These are phyloP conservation scores for Pristionchus exspectatus DNA, from an alignment of 2,888 invertebrate genomes.

Conservation along the genomic window DNA sequence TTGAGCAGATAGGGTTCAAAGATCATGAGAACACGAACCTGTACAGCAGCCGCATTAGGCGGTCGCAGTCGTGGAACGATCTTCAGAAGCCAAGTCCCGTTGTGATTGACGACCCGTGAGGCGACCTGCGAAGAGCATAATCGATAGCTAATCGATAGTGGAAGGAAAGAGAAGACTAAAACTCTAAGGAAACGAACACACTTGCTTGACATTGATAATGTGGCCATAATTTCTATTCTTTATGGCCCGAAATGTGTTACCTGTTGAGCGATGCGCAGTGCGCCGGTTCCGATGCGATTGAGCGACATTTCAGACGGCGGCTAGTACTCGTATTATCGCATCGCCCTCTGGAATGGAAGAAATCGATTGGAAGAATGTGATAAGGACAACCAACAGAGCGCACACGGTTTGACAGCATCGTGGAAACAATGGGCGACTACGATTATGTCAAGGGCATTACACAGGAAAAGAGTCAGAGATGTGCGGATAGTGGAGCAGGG, in stretches of 20 bases:
- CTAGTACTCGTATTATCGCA: slow-evolving; percentile 21
- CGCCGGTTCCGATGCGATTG: slow-evolving; percentile 63
- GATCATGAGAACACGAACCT: not conserved
- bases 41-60: not conserved
- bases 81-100: slow-evolving; percentile 56
- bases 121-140: not conserved
- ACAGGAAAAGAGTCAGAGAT: not conserved
- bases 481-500: not conserved
- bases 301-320: slow-evolving; percentile 60
- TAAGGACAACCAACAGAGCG: not conserved
- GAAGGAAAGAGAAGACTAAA: not conserved
- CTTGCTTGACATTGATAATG: too few relatives aligned
- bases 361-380: not conserved
- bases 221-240: too few relatives aligned
- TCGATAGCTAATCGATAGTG: not conserved
- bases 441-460: not conserved
- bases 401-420: not conserved
- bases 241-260: slow-evolving; percentile 41
- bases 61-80: slow-evolving; percentile 50
- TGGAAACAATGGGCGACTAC: not conserved
- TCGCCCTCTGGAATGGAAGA: not conserved
- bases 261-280: slow-evolving; percentile 62
- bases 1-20: too few relatives aligned
- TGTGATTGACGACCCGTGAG: slow-evolving; percentile 59
- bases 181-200: not conserved